These are phyloP conservation scores for Trichogramma pretiosum DNA, from an alignment of 1,140 invertebrate species.

Conservation along the genomic window DNA sequence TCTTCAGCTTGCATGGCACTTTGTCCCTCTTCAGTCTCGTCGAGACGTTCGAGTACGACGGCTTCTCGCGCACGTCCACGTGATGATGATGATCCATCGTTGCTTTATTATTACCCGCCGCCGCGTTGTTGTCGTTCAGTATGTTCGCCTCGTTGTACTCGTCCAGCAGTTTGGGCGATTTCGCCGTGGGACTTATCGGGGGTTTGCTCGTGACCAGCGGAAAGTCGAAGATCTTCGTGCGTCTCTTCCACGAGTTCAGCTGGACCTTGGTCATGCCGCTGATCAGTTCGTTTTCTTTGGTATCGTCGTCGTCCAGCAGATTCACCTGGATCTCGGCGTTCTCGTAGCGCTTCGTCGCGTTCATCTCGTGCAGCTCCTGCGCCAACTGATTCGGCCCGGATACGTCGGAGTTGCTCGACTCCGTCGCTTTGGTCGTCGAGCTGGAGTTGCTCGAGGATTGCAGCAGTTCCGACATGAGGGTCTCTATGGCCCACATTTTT, in stretches of 20 bases:
- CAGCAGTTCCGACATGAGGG: conserved; percentile 33
- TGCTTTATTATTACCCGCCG: neutral
- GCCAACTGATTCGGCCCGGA: conserved; percentile 22
- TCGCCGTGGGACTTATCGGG: conserved; percentile 19
- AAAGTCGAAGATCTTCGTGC: conserved; percentile 23
- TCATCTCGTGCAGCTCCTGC: conserved; percentile 28
- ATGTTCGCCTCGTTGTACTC: conserved; percentile 37
- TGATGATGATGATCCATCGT: too few species aligned
- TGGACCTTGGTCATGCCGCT: neutral
- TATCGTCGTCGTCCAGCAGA: conserved; percentile 11
- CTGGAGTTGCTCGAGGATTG: conserved; percentile 27
- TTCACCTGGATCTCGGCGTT: conserved; percentile 17
- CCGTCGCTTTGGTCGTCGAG: neutral
- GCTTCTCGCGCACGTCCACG: too few species aligned
- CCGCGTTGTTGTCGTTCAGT: conserved; percentile 25
- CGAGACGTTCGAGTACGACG: conserved; percentile 27
- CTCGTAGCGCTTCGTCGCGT: conserved; percentile 11
- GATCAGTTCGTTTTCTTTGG: conserved; percentile 13
- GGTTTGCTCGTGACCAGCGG: conserved; percentile 9
- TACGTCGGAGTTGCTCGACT: neutral
- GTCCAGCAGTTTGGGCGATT: conserved; percentile 32
- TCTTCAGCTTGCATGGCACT: conserved; percentile 13
- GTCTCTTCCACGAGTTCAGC: conserved; percentile 7
- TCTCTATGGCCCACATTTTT: conserved; percentile 41
- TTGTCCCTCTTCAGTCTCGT: conserved; percentile 18